These are phyloP conservation scores for Ascaphus truei DNA, from an alignment of 2,113 vertebrate genomes.

Conservation along the genomic window DNA sequence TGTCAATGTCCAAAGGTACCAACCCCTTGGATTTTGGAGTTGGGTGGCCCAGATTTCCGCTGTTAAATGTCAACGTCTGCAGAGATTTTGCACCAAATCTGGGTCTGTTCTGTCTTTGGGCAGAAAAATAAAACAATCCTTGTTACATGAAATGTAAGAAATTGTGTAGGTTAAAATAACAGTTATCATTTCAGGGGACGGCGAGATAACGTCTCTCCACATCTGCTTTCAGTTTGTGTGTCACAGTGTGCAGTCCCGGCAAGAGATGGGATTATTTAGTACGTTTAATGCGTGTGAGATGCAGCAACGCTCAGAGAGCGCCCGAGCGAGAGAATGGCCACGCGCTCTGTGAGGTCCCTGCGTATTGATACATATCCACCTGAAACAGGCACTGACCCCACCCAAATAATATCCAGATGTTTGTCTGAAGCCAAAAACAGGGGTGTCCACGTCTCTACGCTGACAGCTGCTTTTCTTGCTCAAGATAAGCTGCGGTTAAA, in stretches of 20 bases:
- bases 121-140: conserved; percentile 31
- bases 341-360: conserved; percentile 10
- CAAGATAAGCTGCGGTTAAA: background rate
- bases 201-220: conserved; percentile 15
- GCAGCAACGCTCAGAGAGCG: conserved; percentile 4
- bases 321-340: conserved; percentile 9
- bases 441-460: background rate
- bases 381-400: conserved; percentile 5
- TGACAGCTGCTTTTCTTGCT: background rate
- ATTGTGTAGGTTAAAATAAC: conserved; percentile 30
- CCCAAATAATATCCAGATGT: conserved; percentile 1
- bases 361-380: conserved; percentile 14
- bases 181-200: conserved; percentile 18
- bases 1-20: background rate
- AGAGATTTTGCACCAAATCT: conserved; percentile 21
- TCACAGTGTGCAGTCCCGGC: background rate
- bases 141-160: conserved; percentile 30
- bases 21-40: too few relatives aligned
- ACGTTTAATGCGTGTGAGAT: conserved; percentile 11
- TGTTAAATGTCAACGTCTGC: conserved; percentile 9
- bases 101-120: background rate
- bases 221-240: conserved; percentile 40
- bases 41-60: background rate
- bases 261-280: conserved; percentile 4
- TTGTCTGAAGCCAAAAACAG: background rate